Evolutionary conservation across 2,888 invertebrate species (phyloP), one percentile per base, ranked within the genome.

Genomic region (Chrysodeixis includens): DNA sequence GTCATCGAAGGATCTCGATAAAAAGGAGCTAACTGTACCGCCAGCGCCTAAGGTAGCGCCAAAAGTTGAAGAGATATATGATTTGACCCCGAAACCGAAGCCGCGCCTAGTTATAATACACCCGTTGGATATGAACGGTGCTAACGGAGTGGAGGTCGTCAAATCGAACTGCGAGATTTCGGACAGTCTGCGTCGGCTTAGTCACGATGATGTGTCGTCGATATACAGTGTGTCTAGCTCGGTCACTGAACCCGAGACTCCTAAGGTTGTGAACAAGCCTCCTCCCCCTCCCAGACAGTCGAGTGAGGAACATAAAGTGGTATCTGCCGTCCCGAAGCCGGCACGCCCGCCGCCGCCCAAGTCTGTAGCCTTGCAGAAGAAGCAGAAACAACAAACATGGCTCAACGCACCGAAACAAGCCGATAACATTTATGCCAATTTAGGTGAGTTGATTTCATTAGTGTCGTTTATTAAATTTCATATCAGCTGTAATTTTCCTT

Each of bases 61-160:
- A 54, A 96, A 95, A 83, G 84, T 87, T 56, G 96, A 96, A 72
- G 96, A 96, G 69, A 93, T 96, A 35, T 93, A 92, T 64, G 95
- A 96, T 52, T 90, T 95, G 56, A 95, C 95, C 20, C 96, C 96
- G 8, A 96, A 96, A 82, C 96, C 96, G 7, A 97, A 97, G 84
- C 97, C 97, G 2, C 96, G 97, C 16, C 94, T 98, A 26, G 98
- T 98, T 69, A 98, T 98, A 78, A 98, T 98, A 71, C 98, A 98
- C 95, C 98, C 98, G 14, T 95, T 98, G 80, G 98, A 98, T 84
- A 95, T 98, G 68, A 98, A 98, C 88, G 97, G 97, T 32, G 96
- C 97, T 10, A 97, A 96, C 69, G 97, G 79, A 58, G 79, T 98
- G 1, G 97, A 98, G 86, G 98, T 98, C 44, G 96, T 98, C 71